Percentiles rank a stretch among this genome's conserved stretches.
Conservation (phyloP, 1,140 invertebrate species). For the Tetranychus cinnabarinus region DNA sequence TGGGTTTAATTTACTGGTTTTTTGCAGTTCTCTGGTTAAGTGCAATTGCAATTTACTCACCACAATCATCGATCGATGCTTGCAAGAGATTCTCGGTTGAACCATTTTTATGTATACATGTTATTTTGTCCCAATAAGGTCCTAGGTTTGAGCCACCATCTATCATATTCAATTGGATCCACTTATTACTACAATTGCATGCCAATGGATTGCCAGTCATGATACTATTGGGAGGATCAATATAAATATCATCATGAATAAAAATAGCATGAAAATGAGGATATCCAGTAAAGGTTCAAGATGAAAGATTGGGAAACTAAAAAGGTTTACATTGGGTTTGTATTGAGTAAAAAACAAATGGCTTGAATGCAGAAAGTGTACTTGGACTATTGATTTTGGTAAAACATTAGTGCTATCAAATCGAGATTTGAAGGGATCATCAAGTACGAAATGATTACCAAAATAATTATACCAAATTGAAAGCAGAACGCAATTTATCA, state of each 20-base stretch:
- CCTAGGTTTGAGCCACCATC: constrained; percentile 5
- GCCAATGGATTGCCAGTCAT: constrained; percentile 9
- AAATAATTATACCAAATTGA: too few relatives aligned
- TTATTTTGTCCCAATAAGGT: constrained; percentile 8
- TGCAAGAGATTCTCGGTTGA: background rate
- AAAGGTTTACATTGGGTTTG: background rate
- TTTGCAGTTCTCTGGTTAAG: too few relatives aligned
- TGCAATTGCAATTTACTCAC: background rate
- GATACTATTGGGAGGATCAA: background rate
- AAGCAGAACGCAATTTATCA: too few relatives aligned
- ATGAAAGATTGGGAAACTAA: background rate
- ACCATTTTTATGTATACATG: constrained; percentile 3
- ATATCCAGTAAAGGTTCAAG: background rate
- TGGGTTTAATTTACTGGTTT: too few relatives aligned
- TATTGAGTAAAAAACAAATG: background rate
- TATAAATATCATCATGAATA: background rate
- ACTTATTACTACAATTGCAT: constrained; percentile 12
- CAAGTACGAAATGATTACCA: too few relatives aligned
- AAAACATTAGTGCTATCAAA: background rate
- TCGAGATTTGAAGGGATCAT: background rate
- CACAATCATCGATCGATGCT: constrained; percentile 8
- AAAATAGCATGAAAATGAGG: background rate
- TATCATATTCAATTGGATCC: constrained; percentile 8
- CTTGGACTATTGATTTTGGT: background rate
- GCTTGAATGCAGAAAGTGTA: background rate